These are phyloP conservation scores for Ophiothrix spiculata DNA, from an alignment of 35 echinoderm and acorn worm genomes.

Conservation along the genomic window DNA sequence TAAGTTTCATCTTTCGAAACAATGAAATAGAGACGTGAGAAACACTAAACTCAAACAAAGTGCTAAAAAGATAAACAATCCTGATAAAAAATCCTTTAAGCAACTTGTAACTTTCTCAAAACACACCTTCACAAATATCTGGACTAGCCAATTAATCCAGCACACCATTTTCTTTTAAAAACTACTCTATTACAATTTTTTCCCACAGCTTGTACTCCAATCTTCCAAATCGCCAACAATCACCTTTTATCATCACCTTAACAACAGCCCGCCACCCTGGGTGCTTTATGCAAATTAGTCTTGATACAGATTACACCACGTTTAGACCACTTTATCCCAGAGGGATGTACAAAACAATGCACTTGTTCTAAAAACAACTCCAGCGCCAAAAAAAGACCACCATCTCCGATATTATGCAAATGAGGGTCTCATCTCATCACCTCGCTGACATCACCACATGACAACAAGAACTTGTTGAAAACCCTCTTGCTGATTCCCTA, in stretches of 20 bases:
- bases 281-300: not conserved
- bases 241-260: not conserved
- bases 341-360: not conserved
- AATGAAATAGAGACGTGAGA: too few species aligned
- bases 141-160: too few species aligned
- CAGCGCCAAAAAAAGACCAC: not conserved
- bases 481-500: not conserved
- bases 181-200: too few species aligned
- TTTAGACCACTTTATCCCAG: not conserved
- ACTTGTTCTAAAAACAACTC: slow-evolving; percentile 10
- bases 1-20: too few species aligned
- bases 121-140: too few species aligned
- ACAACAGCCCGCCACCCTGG: not conserved
- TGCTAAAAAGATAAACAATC: too few species aligned
- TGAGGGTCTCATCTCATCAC: not conserved
- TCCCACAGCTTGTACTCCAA: too few species aligned
- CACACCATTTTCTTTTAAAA: too few species aligned
- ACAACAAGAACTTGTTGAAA: slow-evolving; percentile 11
- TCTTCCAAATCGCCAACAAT: not conserved
- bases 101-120: too few species aligned
- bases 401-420: slow-evolving; percentile 6
- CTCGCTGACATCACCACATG: slow-evolving; percentile 1
- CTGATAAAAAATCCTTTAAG: too few species aligned
- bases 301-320: not conserved
- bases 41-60: too few species aligned